These are phyloP conservation scores for Eulemur coronatus DNA, from an alignment of 2,797 vertebrate species.

Conservation along the genomic window DNA sequence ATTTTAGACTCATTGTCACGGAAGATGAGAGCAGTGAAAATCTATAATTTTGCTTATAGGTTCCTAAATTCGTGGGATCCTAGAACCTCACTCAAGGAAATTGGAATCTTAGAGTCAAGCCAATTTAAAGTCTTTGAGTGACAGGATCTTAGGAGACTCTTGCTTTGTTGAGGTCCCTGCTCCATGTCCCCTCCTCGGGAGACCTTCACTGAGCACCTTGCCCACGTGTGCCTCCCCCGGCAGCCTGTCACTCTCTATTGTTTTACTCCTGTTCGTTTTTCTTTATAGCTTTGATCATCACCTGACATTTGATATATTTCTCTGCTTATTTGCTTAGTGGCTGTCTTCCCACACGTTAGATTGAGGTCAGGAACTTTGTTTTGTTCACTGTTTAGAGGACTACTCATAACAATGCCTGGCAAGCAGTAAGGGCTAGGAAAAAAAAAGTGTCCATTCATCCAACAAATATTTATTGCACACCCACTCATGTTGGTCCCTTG, in stretches of 20 bases:
- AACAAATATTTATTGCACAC: constrained; percentile 22
- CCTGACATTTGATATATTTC: not conserved
- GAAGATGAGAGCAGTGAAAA: not conserved
- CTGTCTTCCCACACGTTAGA: constrained; percentile 37
- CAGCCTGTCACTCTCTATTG: not conserved
- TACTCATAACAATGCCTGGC: constrained; percentile 29
- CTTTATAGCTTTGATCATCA: not conserved
- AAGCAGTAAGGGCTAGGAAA: not conserved
- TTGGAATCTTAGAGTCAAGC: constrained; percentile 29
- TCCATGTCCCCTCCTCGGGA: not conserved
- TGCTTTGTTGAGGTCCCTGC: not conserved
- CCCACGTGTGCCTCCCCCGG: rapidly evolving
- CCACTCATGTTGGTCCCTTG: not conserved
- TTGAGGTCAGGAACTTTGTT: constrained; percentile 61
- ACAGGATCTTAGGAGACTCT: not conserved
- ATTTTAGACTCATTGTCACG: constrained; percentile 33
- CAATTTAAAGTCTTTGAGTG: not conserved
- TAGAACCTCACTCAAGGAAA: constrained; percentile 45
- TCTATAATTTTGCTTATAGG: not conserved
- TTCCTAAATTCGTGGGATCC: not conserved
- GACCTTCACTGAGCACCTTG: not conserved
- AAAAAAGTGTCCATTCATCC: not conserved
- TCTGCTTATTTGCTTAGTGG: constrained; percentile 53
- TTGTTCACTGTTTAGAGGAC: constrained; percentile 25
- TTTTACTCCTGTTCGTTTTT: constrained; percentile 5